Conservation (phyloP, 2,888 invertebrate species). For the Trachelus iudaicus region DNA sequence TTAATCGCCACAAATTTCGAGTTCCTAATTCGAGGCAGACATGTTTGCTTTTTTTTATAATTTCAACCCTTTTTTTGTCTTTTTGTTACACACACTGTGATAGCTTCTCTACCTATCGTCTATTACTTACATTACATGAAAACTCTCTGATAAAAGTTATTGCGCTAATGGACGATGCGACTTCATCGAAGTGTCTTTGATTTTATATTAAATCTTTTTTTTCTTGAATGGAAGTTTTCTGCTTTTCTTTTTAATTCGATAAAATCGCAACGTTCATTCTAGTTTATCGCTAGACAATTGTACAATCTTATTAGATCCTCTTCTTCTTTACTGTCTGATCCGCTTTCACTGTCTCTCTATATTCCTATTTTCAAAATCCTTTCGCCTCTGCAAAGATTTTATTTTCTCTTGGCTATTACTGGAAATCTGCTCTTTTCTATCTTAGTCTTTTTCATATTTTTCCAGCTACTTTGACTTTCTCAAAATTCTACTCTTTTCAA, state of each 20-base stretch:
- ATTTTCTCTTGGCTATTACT: background rate
- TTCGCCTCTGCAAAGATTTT: background rate
- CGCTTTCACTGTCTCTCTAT: background rate
- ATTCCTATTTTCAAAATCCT: background rate
- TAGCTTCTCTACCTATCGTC: background rate
- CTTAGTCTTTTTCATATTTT: background rate
- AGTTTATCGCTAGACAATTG: background rate
- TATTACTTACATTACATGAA: background rate
- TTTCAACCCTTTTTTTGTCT: background rate
- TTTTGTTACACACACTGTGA: constrained; percentile 1
- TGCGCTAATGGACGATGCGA: background rate
- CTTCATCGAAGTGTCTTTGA: background rate
- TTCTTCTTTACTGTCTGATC: background rate
- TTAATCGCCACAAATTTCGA: background rate
- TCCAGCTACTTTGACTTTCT: background rate
- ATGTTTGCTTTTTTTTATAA: background rate
- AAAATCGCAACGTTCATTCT: constrained; percentile 5
- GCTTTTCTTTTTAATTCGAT: background rate
- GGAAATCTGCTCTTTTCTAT: background rate
- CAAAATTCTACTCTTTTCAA: constrained; percentile 9
- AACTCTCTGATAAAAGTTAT: background rate
- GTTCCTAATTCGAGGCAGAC: background rate
- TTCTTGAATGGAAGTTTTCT: background rate
- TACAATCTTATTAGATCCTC: background rate
- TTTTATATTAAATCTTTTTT: background rate